Base-by-base conservation (phyloP, 2,888 invertebrate genomes). In the Tillus elongatus region DNA sequence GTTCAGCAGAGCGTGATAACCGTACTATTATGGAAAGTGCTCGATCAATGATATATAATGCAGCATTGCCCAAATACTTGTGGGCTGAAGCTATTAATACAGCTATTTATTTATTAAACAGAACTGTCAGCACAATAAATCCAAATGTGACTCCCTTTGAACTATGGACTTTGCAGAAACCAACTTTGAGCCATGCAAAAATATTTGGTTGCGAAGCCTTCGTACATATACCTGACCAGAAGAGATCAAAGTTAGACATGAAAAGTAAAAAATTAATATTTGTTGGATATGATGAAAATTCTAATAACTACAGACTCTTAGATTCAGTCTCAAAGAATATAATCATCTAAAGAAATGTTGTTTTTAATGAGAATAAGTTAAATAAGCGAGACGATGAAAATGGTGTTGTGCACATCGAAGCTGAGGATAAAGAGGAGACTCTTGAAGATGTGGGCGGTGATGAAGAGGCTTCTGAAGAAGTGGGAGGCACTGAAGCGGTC, bases 41-140 rank as follows among this genome's bases (percentile, higher is more conserved):
- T 8, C 13, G 32, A 6, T 32, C 32, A 14, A 32, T 32, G 32
- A 6, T 32, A 4, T 15, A 32, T 13, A 10, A 13, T 13, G 32
- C 14, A 32, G 11, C 4, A 8, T 8, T 32, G 6, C 32, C 32
- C 9, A 32, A 32, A 14, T 32, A 32, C 14, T 13, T 32, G 13
- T 32, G 32, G 32, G 32, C 15, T 4, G 32, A 64, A 39, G 60
- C 57, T 12, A 51, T 54, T 2, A 46, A 44, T 12, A 54, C 54
- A 11, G 54, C 56, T 11, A 51, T 49, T 2, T 60, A 58, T 38
- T 29, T 56, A 8, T 35, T 54, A 2, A 63, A 63, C 36, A 36
- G 57, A 34, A 49, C 48, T n/a, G 15, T 42, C 4, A 42, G 26
- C 4, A 42, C 13, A 1, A 26, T 37, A 4, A 12, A 4, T 8